Percentiles rank a stretch among this genome's conserved stretches.
Evolutionary conservation across 30 jellyfish, hydroid and myxozoan species (phyloP).

Genomic region (Aurelia coerulea): DNA sequence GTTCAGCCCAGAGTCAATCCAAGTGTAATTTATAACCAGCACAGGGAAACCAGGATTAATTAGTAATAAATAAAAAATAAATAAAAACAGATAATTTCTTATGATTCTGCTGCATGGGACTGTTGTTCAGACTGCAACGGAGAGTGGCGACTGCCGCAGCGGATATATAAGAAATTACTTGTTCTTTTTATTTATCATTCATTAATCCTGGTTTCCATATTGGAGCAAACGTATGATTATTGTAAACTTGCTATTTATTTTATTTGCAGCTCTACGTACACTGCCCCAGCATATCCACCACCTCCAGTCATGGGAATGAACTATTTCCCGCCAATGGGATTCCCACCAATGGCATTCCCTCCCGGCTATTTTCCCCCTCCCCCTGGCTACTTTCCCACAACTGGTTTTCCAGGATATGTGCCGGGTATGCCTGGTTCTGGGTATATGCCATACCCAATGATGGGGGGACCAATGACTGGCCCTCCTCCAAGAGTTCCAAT

Average conservation of each 20-base stretch:
- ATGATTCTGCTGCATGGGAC: no score
- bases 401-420: slow-evolving; percentile 33
- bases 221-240: no score
- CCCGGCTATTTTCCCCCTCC: slow-evolving; percentile 31
- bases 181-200: no score
- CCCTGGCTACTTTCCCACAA: slow-evolving; percentile 30
- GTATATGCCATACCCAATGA: slow-evolving; percentile 11
- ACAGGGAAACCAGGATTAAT: no score
- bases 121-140: no score
- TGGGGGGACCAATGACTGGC: background rate
- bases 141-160: no score
- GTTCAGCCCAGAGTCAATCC: no score
- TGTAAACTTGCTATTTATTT: background rate
- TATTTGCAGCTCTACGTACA: slow-evolving; percentile 9
- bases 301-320: slow-evolving; percentile 4
- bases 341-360: slow-evolving; percentile 38
- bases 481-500: background rate
- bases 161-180: no score
- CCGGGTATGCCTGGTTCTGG: slow-evolving; percentile 8
- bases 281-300: background rate
- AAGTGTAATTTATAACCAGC: no score
- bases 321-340: slow-evolving; percentile 26
- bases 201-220: no score
- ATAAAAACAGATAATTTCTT: no score
- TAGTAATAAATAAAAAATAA: no score